Base-by-base conservation (phyloP, 1,140 invertebrate species). In the Drosophila biarmipes region DNA sequence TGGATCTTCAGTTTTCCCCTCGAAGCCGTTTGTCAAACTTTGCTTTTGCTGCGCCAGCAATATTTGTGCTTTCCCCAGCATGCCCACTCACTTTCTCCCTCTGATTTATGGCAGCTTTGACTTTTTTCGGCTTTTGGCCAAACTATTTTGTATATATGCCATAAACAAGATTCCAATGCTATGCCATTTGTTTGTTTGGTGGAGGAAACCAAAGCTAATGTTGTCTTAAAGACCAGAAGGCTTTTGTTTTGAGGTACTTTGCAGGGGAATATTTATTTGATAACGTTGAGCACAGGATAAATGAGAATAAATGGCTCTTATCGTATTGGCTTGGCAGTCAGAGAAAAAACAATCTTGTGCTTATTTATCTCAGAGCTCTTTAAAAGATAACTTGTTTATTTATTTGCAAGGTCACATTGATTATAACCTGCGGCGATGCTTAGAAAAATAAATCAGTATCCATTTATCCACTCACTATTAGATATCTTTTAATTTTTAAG, bases 71-170 rank as follows among this genome's bases (percentile, higher is more conserved):
- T 45, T 34, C 35, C 52, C 35, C 17, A 27, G 46, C 49, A 46
- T 42, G 66, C n/a, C 14, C 56, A 46, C 10, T 29, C 40, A 49
- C 46, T 40, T 73, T 72, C 27, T 19, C 19, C 1, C 12, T 43
- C 40, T 74, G 72, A 74, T 74, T 74, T 74, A 74, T 74, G 72
- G 71, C 59, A 52, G 34, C 48, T 37, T 8, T 38, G 34, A 43
- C 37, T 61, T 56, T 55, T 74, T 74, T 74, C 45, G 43, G 57
- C 31, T 62, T 31, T 15, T 46, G 52, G 29, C 38, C 35, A 63
- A 62, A 64, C 72, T 57, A 53, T 69, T 31, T 51, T 51, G 48
- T 51, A 34, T 34, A 34, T 74, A 35, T 64, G 46, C 59, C 71
- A 56, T 64, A 57, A 74, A 74, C 38, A 74, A 74, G 19, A 27